Evolutionary conservation across 2,888 invertebrate genomes (phyloP), one percentile per base, ranked within the genome.

Genomic region (Eretmocerus hayati): DNA sequence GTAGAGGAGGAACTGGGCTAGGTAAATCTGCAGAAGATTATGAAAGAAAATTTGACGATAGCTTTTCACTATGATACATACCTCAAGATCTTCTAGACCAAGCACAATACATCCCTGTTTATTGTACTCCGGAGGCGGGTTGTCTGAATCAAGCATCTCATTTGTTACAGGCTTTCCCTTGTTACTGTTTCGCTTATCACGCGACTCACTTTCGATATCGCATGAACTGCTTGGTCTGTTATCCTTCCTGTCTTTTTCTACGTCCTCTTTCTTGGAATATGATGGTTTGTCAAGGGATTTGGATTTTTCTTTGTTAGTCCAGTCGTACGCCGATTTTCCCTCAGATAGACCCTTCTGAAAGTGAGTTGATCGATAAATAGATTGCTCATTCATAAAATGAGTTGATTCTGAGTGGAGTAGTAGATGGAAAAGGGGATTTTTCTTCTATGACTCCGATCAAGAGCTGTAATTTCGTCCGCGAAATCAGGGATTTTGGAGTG

Each of bases 41-140:
- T n/a, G n/a, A n/a, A n/a, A n/a, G n/a, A n/a, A n/a, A n/a, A n/a
- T n/a, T n/a, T n/a, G n/a, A n/a, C n/a, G n/a, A n/a, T n/a, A n/a
- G n/a, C n/a, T n/a, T n/a, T n/a, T n/a, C n/a, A n/a, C n/a, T 26
- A 6, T 26, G 26, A 26, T 53, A 58, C 57, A 58, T 59, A 68
- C 69, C 63, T 69, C 69, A 50, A 66, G 62, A 55, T 74, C 74
- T 47, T 67, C 69, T 58, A 75, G 69, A 60, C 75, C 73, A 55
- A 74, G 73, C 55, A 75, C 71, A 63, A 72, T 73, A 59, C 73
- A 73, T 57, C 56, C 58, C 58, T 71, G 62, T 62, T 69, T 72
- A 48, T 56, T 56, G 58, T 71, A 67, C 43, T 69, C 68, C 46
- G 66, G 63, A 42, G 67, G 64, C 57, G 63, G 61, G 62, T 65